Evolutionary conservation across 1,140 invertebrate genomes (phyloP).

Genomic region (Oscheius sp.): DNA sequence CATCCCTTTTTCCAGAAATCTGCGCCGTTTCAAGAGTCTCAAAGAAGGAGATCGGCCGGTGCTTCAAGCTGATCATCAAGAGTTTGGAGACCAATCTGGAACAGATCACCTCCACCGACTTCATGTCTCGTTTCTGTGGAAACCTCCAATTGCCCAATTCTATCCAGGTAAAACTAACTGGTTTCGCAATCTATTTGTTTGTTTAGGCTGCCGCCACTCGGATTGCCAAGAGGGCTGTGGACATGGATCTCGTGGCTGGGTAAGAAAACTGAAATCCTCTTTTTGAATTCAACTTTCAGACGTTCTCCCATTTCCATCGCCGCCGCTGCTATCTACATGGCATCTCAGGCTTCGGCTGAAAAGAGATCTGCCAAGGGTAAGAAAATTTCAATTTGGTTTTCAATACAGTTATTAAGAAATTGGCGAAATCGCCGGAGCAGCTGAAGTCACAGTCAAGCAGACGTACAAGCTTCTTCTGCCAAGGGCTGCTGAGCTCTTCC

Average conservation of each 20-base stretch:
- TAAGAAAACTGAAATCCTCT: neutral
- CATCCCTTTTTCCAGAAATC: conserved; percentile 71
- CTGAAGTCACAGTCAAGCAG: conserved; percentile 95
- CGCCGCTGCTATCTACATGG: conserved; percentile 99
- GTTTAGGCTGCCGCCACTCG: conserved; percentile 83
- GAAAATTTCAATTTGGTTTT: neutral
- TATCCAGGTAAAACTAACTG: conserved; percentile 64
- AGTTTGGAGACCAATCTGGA: conserved; percentile 89
- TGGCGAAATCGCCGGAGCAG: conserved; percentile 95
- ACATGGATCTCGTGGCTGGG: conserved; percentile 90
- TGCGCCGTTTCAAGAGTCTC: conserved; percentile 97
- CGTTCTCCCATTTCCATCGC: conserved; percentile 97
- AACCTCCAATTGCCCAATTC: conserved; percentile 75
- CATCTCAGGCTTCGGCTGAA: conserved; percentile 90
- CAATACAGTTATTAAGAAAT: conserved; percentile 74
- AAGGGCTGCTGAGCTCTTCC: conserved; percentile 65
- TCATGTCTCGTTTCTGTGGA: conserved; percentile 76
- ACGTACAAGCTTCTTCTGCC: conserved; percentile 98
- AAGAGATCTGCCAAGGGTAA: conserved; percentile 69
- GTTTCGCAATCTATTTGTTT: neutral
- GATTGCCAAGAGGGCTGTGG: conserved; percentile 92
- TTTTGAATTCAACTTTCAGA: conserved; percentile 34
- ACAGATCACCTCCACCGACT: conserved; percentile 94
- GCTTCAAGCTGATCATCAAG: conserved; percentile 89
- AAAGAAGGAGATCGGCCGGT: conserved; percentile 97